Base-by-base conservation (phyloP, 2,888 invertebrate genomes). In the Oithona nana region DNA sequence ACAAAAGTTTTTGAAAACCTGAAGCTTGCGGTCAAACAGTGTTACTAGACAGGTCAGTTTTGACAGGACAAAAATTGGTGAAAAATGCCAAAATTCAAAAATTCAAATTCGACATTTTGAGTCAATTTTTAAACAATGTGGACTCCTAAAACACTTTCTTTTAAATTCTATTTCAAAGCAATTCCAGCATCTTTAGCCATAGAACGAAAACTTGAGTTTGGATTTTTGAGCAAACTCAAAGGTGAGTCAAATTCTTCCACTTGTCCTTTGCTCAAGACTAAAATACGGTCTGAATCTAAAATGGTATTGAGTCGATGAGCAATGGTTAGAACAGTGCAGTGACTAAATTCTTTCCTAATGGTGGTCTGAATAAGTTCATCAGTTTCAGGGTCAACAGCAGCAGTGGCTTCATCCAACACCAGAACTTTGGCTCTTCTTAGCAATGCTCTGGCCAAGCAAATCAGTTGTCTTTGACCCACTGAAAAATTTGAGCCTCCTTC, bases 251-350 rank as follows among this genome's bases (percentile, higher is more conserved):
- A 88, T 74, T 89, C 88, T 1, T 80, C 78, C n/a, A 88, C 80
- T 67, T 79, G 76, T 2, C 88, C 88, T 4, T 54, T 20, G 11
- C 24, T 54, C 3, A 54, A 26, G 3, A 54, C 24, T 3, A 26
- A 20, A 11, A 54, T 54, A 16, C 54, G 20, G 69, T 86, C 85
- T 31, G 85, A 87, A 76, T 90, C 89, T 80, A 92, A 80, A 68
- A 93, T 89, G 28, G 92, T 93, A 74, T 92, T 90, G 65, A 93
- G 79, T 22, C 92, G 81, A 76, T 93, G 92, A 48, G 92, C 92
- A 71, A 93, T 92, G 1, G 90, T 92, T 28, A 93, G 79, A 59
- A 92, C 84, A 3, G 92, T 92, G 74, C 88, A 88, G 65, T 86
- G 80, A 65, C 79, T 80, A 73, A 93, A 93, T 73, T 92, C 86